Base-by-base conservation (phyloP, 2,888 invertebrate species). In the Tenodera sinensis region DNA sequence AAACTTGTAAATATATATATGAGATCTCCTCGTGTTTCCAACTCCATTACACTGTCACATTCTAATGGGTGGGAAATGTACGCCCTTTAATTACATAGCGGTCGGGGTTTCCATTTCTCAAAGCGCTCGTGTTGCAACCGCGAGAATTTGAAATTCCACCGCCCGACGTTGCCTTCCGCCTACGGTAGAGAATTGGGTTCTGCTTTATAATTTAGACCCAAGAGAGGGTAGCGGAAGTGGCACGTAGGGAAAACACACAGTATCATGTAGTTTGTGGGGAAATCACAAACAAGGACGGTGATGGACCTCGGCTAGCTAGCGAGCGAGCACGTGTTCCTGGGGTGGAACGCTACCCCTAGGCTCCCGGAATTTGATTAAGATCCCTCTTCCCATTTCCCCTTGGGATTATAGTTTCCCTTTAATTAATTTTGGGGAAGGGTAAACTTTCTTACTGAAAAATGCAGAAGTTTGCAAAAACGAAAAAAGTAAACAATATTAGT, bases 351-450 rank as follows among this genome's bases (percentile, higher is more conserved):
- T 14, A 28, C 28, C 81, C 47, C 30, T 28, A 25, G 28, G 28
- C 84, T 47, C 25, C 28, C 25, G 86, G 86, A 86, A 86, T 86
- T 81, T 86, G 86, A 86, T 86, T 86, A 86, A 86, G 81, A 12
- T 54, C 81, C 71, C 20, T 28, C 54, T 86, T 28, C 81, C 30
- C 81, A 20, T 8, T 9, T 20, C 9, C 81, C 14, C 71, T 86
- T 25, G 28, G 28, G 28, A 25, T 25, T 14, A 8, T 30, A 25
- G 28, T 47, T 81, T 81, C 71, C 86, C 86, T 86, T 81, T 86
- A 86, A 86, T 86, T 86, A 86, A 86, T 86, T 28, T 28, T 30
- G 71, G 47, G 85, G 28, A 71, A 6, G 81, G 54, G 54, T 3
- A 25, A 42, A 71, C 54, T 20, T 25, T 4, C 54, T 71, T 71